Base-by-base conservation (phyloP, 2,113 vertebrate species). In the Pheucticus melanocephalus region DNA sequence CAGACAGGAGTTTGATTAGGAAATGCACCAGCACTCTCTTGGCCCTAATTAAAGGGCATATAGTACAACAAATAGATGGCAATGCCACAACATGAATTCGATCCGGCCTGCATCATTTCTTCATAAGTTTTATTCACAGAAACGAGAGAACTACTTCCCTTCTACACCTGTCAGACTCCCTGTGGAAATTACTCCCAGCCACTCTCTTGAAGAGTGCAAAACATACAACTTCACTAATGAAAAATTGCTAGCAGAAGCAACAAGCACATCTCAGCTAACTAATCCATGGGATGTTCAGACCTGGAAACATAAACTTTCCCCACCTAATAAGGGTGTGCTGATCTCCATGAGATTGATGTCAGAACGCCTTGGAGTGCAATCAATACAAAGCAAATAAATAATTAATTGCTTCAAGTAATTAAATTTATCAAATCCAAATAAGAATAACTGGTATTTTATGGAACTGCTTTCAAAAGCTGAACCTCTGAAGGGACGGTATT, bases 351-450 rank as follows among this genome's bases (percentile, higher is more conserved):
- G 94, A 96, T 61, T 95, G 91, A 93, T 92, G 85, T 50, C 88
- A 86, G 71, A 71, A 95, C 72, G 95, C 96, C 94, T 95, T 54
- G 27, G 66, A 96, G 93, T 60, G 42, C 82, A 92, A 95, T 97
- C 97, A 90, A 97, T 97, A 97, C 68, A 79, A 91, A 96, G 86
- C 88, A 95, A 96, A 97, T 97, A 97, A 97, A 97, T 97, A 97
- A 97, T 97, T 97, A 97, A 97, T 97, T 95, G 95, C 64, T 87
- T 84, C 94, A 96, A 96, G 96, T 96, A 97, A 97, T 97, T 97
- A 97, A 90, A 97, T 97, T 93, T 96, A 97, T 97, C 96, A 97
- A 97, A 97, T 91, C 86, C 92, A 95, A 97, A 96, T 97, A 97
- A 97, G 96, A 97, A 97, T 96, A 96, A 97, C 94, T 86, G 94